Evolutionary conservation across 2,113 vertebrate species (phyloP).

Genomic region (Todiramphus chloris): DNA sequence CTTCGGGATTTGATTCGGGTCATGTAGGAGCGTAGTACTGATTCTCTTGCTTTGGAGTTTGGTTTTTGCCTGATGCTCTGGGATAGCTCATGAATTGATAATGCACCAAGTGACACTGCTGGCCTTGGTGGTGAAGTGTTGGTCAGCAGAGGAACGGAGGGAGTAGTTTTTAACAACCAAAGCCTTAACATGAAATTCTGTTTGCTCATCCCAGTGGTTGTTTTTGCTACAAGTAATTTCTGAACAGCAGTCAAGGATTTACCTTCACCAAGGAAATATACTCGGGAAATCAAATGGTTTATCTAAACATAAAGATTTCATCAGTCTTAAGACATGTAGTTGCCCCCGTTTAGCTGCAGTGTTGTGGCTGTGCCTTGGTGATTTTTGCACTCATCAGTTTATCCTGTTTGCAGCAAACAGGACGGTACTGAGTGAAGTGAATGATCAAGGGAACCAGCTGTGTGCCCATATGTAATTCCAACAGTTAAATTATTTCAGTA

Average conservation of each 20-base stretch:
- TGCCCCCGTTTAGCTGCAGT: neutral
- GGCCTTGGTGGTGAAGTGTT: neutral
- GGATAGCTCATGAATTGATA: neutral
- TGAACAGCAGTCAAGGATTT: neutral
- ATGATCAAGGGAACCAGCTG: neutral
- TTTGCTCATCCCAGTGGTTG: neutral
- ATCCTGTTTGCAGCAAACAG: neutral
- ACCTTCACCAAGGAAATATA: neutral
- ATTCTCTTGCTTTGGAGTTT: neutral
- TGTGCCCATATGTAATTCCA: neutral
- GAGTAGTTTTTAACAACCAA: neutral
- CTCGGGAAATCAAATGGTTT: neutral
- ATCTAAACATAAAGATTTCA: neutral
- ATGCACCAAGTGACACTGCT: neutral
- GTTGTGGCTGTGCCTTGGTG: neutral
- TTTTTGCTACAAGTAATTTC: neutral
- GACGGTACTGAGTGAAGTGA: neutral
- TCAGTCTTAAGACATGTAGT: neutral
- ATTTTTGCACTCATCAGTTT: neutral
- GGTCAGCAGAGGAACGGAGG: neutral
- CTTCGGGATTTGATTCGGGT: neutral
- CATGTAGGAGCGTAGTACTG: rapidly evolving
- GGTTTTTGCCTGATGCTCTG: neutral
- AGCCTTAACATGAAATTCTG: neutral
- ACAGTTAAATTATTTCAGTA: neutral